Conservation (phyloP, 2,888 invertebrate genomes). For the Schizotus pectinicornis region DNA sequence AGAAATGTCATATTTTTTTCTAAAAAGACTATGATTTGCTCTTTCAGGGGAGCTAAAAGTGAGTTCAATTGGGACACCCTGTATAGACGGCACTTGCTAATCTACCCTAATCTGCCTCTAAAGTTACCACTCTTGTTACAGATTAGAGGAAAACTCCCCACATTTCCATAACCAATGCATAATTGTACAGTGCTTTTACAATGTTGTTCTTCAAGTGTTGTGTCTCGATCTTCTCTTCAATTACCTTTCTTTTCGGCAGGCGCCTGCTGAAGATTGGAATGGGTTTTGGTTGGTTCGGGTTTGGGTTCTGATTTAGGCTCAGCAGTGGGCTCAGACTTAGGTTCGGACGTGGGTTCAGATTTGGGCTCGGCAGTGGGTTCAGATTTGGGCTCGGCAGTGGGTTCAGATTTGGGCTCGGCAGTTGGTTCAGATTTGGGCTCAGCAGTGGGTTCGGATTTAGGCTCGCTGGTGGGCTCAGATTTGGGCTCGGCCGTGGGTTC, state of each 20-base stretch:
- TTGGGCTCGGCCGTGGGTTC: constrained; percentile 44
- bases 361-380: constrained; percentile 42
- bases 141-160: no score
- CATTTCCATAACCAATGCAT: no score
- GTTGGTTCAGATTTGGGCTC: constrained; percentile 49
- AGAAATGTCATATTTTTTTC: no score
- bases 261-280: constrained; percentile 46
- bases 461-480: constrained; percentile 50
- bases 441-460: constrained; percentile 58
- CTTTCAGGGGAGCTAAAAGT: no score
- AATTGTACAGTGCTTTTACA: no score
- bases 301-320: constrained; percentile 57
- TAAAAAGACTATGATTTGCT: no score
- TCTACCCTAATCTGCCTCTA: no score
- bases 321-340: constrained; percentile 47
- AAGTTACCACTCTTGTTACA: no score
- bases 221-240: no score
- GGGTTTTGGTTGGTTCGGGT: constrained; percentile 46
- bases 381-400: constrained; percentile 46
- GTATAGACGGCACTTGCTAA: no score
- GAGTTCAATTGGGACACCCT: no score
- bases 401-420: constrained; percentile 48
- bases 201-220: no score
- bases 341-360: constrained; percentile 56
- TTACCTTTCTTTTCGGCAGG: constrained; percentile 52